A percentile compares a stretch with the other conserved stretches of the same genome.
Conservation (phyloP, 2,113 vertebrate genomes). For the Scomber colias region DNA sequence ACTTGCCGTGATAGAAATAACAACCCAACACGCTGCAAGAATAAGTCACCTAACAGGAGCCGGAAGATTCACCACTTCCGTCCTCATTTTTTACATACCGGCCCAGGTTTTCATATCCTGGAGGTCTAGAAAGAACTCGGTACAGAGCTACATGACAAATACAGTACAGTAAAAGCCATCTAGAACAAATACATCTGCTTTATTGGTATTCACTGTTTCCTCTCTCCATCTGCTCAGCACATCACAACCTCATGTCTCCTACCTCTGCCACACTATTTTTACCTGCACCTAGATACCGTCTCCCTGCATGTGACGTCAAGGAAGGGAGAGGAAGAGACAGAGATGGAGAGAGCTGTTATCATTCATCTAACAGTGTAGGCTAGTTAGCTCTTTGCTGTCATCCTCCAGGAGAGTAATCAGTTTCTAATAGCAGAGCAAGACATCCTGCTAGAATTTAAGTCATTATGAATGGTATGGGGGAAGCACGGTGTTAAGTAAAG, state of each 20-base stretch:
- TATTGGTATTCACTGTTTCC: constrained; percentile 77
- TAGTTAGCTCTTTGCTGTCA: constrained; percentile 51
- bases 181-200: constrained; percentile 65
- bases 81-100: constrained; percentile 32
- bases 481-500: neutral
- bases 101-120: constrained; percentile 56
- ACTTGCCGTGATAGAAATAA: constrained; percentile 45
- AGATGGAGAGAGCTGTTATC: constrained; percentile 36
- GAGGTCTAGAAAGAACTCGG: constrained; percentile 18
- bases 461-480: neutral
- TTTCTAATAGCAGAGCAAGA: constrained; percentile 37
- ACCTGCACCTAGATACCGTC: constrained; percentile 77
- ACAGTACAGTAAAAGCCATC: constrained; percentile 44
- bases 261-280: constrained; percentile 79
- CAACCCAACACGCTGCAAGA: neutral
- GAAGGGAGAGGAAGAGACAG: constrained; percentile 15
- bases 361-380: constrained; percentile 48
- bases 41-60: constrained; percentile 37
- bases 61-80: constrained; percentile 2
- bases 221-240: constrained; percentile 78
- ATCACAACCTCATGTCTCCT: constrained; percentile 70
- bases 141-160: constrained; percentile 52
- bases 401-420: constrained; percentile 52
- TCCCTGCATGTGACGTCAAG: constrained; percentile 75
- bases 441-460: constrained; percentile 11